Evolutionary conservation across 1,140 invertebrate genomes (phyloP).

Genomic region (Lerema accius): DNA sequence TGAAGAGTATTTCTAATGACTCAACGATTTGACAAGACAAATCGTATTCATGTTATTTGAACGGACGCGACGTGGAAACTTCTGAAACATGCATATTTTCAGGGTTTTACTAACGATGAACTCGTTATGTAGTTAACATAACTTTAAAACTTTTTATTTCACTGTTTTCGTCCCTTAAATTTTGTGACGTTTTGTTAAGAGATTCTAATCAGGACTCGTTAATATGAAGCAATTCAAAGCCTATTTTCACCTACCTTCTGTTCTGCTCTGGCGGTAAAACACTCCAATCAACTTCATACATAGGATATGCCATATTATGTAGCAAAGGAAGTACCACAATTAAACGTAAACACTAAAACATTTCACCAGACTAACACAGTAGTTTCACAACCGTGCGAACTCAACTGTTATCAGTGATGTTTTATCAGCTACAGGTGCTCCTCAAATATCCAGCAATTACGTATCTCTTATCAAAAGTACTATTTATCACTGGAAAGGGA

Average conservation of each 20-base stretch:
- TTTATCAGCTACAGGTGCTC: constrained; percentile 79
- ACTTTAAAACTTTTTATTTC: background rate
- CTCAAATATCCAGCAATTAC: constrained; percentile 77
- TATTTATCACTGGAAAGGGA: constrained; percentile 81
- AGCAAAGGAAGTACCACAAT: constrained; percentile 50
- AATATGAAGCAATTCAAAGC: background rate
- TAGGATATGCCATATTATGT: constrained; percentile 74
- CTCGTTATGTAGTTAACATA: background rate
- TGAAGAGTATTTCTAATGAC: constrained; percentile 32
- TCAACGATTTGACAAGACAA: constrained; percentile 22
- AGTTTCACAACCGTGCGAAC: constrained; percentile 67
- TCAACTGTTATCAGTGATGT: constrained; percentile 75
- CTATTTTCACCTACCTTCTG: constrained; percentile 85
- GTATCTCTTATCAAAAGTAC: constrained; percentile 81
- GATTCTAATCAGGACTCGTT: too few relatives aligned
- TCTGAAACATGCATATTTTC: constrained; percentile 37
- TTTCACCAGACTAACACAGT: constrained; percentile 67
- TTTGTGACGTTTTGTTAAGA: background rate
- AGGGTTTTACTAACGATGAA: constrained; percentile 25
- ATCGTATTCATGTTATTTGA: constrained; percentile 34
- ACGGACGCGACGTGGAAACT: constrained; percentile 58
- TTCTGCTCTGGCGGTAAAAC: constrained; percentile 91
- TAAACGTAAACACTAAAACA: constrained; percentile 62
- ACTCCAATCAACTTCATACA: constrained; percentile 91
- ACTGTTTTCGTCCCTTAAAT: background rate